Evolutionary conservation across 2,797 vertebrate genomes (phyloP).

Genomic region (Pseudocheirus occidentalis): DNA sequence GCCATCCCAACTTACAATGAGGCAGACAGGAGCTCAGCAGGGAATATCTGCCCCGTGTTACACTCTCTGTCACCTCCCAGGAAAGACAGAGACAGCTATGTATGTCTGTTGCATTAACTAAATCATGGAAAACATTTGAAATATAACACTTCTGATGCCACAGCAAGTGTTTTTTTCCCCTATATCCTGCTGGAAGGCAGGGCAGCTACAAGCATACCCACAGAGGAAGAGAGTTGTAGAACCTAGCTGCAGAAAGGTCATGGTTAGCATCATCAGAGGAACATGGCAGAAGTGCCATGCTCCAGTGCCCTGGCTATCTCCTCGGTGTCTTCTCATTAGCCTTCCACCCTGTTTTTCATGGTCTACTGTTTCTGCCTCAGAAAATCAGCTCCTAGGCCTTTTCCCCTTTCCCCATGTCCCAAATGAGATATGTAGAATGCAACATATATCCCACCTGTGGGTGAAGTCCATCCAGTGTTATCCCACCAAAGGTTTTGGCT

Average conservation of each 20-base stretch:
- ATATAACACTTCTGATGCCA: neutral
- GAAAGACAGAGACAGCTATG: neutral
- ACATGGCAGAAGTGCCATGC: neutral
- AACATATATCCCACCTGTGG: too few relatives aligned
- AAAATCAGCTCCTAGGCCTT: neutral
- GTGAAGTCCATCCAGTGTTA: neutral
- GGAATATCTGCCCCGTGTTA: neutral
- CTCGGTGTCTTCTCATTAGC: neutral
- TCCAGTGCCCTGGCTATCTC: neutral
- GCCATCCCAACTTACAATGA: neutral
- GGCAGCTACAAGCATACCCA: neutral
- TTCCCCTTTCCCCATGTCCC: neutral
- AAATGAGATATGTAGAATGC: neutral
- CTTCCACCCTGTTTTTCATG: neutral
- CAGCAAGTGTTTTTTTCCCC: neutral
- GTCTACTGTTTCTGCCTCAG: neutral
- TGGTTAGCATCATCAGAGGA: neutral
- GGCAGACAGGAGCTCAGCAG: neutral
- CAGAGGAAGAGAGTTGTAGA: neutral
- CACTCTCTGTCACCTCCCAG: neutral
- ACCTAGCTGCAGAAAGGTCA: neutral
- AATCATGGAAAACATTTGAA: neutral
- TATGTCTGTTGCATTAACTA: neutral
- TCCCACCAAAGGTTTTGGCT: neutral
- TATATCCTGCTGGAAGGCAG: neutral